Conservation (phyloP, 2,113 vertebrate species). For the Orientallactaga bullata region DNA sequence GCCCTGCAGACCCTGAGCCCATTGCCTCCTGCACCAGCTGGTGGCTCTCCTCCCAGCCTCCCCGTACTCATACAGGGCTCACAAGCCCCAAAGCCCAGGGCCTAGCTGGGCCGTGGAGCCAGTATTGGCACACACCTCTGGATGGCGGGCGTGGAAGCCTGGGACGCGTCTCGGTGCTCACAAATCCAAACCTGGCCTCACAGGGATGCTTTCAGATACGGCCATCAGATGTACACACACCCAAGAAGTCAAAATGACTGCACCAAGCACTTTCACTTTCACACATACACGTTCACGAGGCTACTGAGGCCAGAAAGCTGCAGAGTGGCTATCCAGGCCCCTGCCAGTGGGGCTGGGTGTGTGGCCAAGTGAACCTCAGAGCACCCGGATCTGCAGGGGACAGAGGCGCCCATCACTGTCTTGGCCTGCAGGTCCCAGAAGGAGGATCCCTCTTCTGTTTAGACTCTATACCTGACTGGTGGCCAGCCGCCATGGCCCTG, state of each 20-base stretch:
- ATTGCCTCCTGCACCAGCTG: background rate
- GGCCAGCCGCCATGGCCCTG: background rate
- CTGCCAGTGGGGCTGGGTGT: background rate
- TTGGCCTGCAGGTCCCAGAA: too few relatives aligned
- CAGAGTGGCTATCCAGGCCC: background rate
- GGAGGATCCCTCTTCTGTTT: background rate
- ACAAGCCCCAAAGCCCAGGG: background rate
- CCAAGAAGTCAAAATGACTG: background rate
- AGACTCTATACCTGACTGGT: background rate
- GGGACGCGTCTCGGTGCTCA: accelerated
- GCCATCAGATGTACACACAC: background rate
- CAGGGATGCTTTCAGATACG: background rate
- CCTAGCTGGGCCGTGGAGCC: accelerated
- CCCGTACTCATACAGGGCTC: background rate
- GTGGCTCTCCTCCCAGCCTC: background rate
- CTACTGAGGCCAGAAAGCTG: too few relatives aligned
- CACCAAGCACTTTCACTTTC: too few relatives aligned
- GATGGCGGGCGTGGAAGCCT: background rate
- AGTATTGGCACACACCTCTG: accelerated
- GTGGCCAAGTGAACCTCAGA: too few relatives aligned
- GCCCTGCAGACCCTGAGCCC: background rate
- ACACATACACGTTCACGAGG: background rate
- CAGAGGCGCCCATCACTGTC: too few relatives aligned
- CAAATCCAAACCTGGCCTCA: background rate
- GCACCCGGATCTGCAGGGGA: background rate